Evolutionary conservation across 2,113 vertebrate species (phyloP).

Genomic region (Pluvianellus socialis): DNA sequence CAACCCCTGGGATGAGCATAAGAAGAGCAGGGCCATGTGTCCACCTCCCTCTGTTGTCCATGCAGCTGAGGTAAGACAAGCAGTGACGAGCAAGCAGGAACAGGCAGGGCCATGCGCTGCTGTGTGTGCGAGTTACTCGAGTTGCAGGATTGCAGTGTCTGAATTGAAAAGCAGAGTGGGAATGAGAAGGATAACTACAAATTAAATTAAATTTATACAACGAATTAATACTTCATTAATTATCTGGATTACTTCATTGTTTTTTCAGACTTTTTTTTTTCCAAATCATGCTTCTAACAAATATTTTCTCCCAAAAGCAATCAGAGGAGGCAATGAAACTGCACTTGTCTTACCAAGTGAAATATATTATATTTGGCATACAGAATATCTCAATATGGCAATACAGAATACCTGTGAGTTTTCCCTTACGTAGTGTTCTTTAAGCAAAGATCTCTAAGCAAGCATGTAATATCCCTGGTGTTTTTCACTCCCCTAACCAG

Average conservation of each 20-base stretch:
- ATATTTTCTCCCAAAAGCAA: neutral
- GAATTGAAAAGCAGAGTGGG: neutral
- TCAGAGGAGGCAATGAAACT: neutral
- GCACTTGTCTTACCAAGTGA: neutral
- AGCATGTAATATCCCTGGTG: rapidly evolving
- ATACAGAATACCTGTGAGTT: neutral
- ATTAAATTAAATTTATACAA: neutral
- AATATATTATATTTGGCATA: neutral
- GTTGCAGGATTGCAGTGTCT: neutral
- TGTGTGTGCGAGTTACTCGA: rapidly evolving
- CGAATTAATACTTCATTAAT: neutral
- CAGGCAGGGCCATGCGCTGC: rapidly evolving
- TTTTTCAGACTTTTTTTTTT: neutral
- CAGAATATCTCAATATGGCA: neutral
- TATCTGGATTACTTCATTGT: neutral
- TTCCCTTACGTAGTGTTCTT: neutral
- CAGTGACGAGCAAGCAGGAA: neutral
- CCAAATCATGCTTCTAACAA: neutral
- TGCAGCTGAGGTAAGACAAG: neutral
- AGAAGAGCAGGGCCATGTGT: rapidly evolving
- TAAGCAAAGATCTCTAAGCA: neutral
- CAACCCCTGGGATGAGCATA: neutral
- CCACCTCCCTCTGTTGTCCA: neutral
- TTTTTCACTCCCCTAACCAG: neutral
- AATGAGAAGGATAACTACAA: neutral